A percentile compares a stretch with the other conserved stretches of the same genome.
phyloP scores from a whole-genome alignment of 2,888 invertebrate species.

The Epiblema foenella region DNA sequence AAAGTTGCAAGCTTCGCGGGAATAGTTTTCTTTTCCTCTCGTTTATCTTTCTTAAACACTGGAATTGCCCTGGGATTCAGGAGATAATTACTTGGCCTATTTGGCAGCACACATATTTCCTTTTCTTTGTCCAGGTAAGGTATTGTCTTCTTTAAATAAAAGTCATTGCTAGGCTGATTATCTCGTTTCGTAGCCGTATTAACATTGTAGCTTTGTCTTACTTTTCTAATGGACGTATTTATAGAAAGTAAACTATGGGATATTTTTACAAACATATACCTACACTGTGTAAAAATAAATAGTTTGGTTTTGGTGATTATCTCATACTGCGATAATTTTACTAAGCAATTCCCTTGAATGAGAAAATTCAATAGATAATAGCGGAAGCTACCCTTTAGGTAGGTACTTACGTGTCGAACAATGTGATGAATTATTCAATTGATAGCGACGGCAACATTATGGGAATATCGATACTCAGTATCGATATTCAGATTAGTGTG shows the following conservation, averaged over 20 bases:
- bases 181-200: slow-evolving; percentile 6
- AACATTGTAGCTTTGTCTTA: slow-evolving; percentile 3
- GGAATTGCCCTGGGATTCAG: slow-evolving; percentile 78
- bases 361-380: background rate
- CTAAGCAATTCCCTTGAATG: background rate
- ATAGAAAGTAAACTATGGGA: background rate
- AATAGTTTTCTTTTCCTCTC: slow-evolving; percentile 76
- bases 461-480: slow-evolving; percentile 46
- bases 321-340: too few species aligned
- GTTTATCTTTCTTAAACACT: slow-evolving; percentile 84
- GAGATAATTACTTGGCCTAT: slow-evolving; percentile 79
- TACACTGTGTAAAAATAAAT: background rate
- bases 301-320: background rate
- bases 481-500: slow-evolving; percentile 69
- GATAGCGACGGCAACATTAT: slow-evolving; percentile 15
- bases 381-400: slow-evolving; percentile 9
- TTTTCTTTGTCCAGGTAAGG: slow-evolving; percentile 52
- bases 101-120: slow-evolving; percentile 64
- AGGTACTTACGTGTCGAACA: slow-evolving; percentile 19
- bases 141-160: slow-evolving; percentile 34
- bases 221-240: background rate
- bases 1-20: slow-evolving; percentile 72
- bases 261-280: background rate
- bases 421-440: slow-evolving; percentile 32
- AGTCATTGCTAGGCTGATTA: slow-evolving; percentile 13